Conservation (phyloP, 2,888 invertebrate species). For the Eristalis tenax region DNA sequence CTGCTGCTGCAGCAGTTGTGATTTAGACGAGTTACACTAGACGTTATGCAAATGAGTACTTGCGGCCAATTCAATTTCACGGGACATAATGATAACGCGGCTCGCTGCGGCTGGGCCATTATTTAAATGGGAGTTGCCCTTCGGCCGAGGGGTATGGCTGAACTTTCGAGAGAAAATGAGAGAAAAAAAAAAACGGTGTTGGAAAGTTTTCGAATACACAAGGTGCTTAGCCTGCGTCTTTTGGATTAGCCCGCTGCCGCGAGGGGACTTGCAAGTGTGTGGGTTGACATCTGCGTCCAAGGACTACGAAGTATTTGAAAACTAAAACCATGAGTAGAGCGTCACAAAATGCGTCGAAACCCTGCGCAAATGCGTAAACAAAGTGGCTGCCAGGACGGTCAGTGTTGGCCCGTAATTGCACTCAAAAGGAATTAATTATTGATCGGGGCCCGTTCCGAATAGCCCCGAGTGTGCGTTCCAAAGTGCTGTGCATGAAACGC, state of each 20-base stretch:
- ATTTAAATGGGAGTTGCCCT: slow-evolving; percentile 33
- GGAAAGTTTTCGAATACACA: neutral
- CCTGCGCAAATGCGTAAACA: neutral
- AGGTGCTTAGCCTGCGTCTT: neutral
- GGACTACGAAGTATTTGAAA: too few relatives aligned
- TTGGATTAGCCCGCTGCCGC: neutral
- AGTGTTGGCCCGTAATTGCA: neutral
- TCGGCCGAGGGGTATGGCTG: neutral
- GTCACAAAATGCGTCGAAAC: too few relatives aligned
- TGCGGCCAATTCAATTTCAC: slow-evolving; percentile 58
- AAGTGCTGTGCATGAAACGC: neutral
- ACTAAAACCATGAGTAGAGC: too few relatives aligned
- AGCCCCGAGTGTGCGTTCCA: slow-evolving; percentile 1
- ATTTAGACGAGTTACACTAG: slow-evolving; percentile 54
- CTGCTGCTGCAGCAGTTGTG: slow-evolving; percentile 30
- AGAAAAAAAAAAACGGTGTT: neutral
- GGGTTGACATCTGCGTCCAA: too few relatives aligned
- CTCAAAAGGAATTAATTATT: slow-evolving; percentile 4
- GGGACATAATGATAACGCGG: slow-evolving; percentile 54
- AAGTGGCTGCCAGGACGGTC: neutral
- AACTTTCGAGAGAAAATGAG: neutral
- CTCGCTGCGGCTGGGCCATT: slow-evolving; percentile 34
- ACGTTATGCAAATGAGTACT: slow-evolving; percentile 58
- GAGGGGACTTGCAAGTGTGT: too few relatives aligned
- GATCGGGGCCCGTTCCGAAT: slow-evolving; percentile 10